Percentiles rank a stretch among this genome's conserved stretches.
Conservation (phyloP, 2,888 invertebrate genomes). For the Drosophila borborema region DNA sequence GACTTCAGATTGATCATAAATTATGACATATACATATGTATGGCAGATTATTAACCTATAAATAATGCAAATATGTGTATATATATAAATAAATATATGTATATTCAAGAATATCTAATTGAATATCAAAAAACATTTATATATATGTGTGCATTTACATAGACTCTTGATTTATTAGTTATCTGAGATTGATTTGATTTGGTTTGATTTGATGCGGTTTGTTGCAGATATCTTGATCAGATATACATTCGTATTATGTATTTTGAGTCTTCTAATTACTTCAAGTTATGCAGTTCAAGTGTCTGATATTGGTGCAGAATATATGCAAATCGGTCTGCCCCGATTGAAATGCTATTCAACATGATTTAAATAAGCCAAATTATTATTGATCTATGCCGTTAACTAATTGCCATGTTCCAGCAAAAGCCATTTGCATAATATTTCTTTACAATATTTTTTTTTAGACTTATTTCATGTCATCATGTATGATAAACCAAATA, state of each 20-base stretch:
- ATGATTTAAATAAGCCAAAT: slow-evolving; percentile 21
- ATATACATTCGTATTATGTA: background rate
- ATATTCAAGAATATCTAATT: slow-evolving; percentile 8
- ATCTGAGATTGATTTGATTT: slow-evolving; percentile 12
- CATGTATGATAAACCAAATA: background rate
- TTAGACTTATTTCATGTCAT: background rate
- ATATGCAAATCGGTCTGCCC: background rate
- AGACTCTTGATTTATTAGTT: slow-evolving; percentile 8
- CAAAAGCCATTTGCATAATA: slow-evolving; percentile 21
- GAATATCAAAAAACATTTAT: slow-evolving; percentile 2
- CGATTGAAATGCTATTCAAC: background rate
- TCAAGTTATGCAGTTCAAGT: background rate
- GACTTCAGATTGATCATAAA: slow-evolving; percentile 48
- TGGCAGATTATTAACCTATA: slow-evolving; percentile 24
- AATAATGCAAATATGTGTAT: slow-evolving; percentile 33
- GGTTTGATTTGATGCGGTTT: slow-evolving; percentile 3
- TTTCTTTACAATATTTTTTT: background rate
- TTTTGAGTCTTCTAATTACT: background rate
- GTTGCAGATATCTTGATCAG: background rate
- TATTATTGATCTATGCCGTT: slow-evolving; percentile 29
- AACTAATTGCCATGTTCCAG: slow-evolving; percentile 20
- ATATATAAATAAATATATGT: background rate
- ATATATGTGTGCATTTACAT: slow-evolving; percentile 24
- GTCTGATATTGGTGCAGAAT: background rate
- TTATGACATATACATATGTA: slow-evolving; percentile 41